Base-by-base conservation (phyloP, 2,113 vertebrate species). In the Paedocypris sp. region DNA sequence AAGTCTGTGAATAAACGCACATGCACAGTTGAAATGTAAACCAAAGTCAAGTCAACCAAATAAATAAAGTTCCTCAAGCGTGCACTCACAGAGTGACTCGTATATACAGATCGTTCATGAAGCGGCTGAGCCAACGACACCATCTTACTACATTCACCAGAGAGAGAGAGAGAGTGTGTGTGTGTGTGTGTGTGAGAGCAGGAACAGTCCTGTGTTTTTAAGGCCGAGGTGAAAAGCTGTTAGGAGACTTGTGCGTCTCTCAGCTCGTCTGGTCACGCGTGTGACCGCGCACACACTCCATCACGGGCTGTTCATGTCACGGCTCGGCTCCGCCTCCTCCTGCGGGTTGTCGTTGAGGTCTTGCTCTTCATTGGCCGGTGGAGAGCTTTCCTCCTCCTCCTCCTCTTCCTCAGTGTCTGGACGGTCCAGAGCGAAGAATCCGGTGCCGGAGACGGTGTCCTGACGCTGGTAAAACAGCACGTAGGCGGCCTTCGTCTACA, bases 1-100 rank as follows among this genome's bases (percentile, higher is more conserved):
- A 92, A 92, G 87, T 91, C 88, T 77, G 79, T 93, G 89, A 96
- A 92, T 93, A 93, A 96, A 97, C 94, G 96, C 92, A 93, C 92
- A 97, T 97, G 94, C 93, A 93, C 90, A 90, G 87, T 90, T 97
- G 90, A 93, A 93, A 92, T 95, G 92, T 97, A 93, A 98, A 97
- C 92, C 87, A 87, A 92, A 89, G 91, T 96, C 89, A 97, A 95
- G 87, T 91, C 87, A 91, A 94, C 84, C 90, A 82, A 86, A 93
- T 96, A 97, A 98, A 98, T 97, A 98, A 97, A 89, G 93, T 88
- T 93, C 94, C 97, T 93, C 91, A 98, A 94, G 94, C 93, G 93
- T 92, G 91, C 95, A 98, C 95, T 98, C 95, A 98, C 93, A 97
- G 95, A 98, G 95, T 98, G 95, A 96, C 91, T 94, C 89, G 89